Percentiles rank a stretch among this genome's conserved stretches.
These are phyloP conservation scores for Micrasema minimum DNA, from an alignment of 1,140 invertebrate genomes.

Conservation along the genomic window DNA sequence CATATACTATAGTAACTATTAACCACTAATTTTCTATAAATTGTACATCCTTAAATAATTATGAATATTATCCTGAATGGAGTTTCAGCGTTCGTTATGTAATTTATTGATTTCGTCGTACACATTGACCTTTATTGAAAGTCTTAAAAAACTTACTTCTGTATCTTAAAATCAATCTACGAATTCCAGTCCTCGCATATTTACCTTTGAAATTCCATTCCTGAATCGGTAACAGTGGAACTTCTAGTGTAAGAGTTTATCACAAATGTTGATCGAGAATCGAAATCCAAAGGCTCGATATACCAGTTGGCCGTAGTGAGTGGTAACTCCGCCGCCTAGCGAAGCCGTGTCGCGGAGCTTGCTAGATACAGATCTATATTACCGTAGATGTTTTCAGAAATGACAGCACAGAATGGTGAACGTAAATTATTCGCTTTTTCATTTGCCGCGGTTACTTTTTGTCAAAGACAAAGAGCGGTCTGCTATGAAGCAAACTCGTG, in stretches of 20 bases:
- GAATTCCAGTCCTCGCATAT: conserved; percentile 11
- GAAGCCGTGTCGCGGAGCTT: neutral
- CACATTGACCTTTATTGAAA: conserved; percentile 19
- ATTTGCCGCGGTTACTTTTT: conserved; percentile 28
- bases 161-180: conserved; percentile 28
- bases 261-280: conserved; percentile 13
- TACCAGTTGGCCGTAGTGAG: neutral
- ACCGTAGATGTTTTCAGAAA: conserved; percentile 18
- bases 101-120: conserved; percentile 27
- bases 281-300: conserved; percentile 17
- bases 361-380: conserved; percentile 14
- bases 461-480: conserved; percentile 20
- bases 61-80: too few species aligned
- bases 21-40: too few species aligned
- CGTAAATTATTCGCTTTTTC: conserved; percentile 33
- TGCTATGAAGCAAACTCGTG: neutral
- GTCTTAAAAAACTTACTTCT: conserved; percentile 19
- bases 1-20: too few species aligned
- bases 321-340: neutral
- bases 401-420: conserved; percentile 14
- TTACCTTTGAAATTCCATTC: conserved; percentile 27
- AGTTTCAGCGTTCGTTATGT: neutral
- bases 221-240: conserved; percentile 29
- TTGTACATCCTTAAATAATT: too few species aligned
- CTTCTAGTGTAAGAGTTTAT: conserved; percentile 1